Evolutionary conservation across 1,140 invertebrate genomes (phyloP).

Genomic region (Anoplophora glabripennis): DNA sequence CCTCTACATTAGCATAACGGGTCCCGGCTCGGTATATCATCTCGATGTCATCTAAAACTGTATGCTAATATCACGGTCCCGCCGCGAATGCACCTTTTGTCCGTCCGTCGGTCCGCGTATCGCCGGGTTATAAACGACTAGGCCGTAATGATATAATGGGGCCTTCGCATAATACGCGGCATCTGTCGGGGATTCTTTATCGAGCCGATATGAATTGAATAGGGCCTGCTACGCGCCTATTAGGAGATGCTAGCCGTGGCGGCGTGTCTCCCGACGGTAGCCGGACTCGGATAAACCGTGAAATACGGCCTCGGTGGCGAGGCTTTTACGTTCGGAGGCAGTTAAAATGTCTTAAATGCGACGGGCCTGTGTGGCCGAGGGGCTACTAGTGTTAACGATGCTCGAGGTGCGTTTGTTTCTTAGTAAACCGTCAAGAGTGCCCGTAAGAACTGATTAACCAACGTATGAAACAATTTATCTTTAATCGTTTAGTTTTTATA

Average conservation of each 20-base stretch:
- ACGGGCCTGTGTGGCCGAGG: too few relatives aligned
- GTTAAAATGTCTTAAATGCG: neutral
- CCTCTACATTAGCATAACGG: conserved; percentile 47
- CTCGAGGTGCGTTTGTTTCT: too few relatives aligned
- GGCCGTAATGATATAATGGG: conserved; percentile 34
- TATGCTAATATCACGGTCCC: conserved; percentile 49
- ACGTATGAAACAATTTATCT: too few relatives aligned
- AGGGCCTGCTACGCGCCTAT: conserved; percentile 5
- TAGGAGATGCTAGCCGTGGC: conserved; percentile 4
- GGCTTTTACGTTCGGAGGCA: conserved; percentile 2
- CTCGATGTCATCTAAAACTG: conserved; percentile 48
- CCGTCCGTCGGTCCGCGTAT: conserved; percentile 37
- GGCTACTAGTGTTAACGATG: too few relatives aligned
- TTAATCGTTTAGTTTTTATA: too few relatives aligned
- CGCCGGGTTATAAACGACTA: conserved; percentile 34
- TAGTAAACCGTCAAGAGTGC: too few relatives aligned
- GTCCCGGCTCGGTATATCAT: conserved; percentile 48
- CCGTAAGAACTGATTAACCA: too few relatives aligned
- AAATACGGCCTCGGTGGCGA: neutral
- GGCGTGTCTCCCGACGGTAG: neutral
- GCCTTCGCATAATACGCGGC: conserved; percentile 29
- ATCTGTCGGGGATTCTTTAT: conserved; percentile 10
- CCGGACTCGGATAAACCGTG: neutral
- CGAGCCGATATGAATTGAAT: conserved; percentile 15
- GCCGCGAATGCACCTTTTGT: conserved; percentile 46